Base-by-base conservation (phyloP, 2,113 vertebrate genomes). In the Gavialis gangeticus region DNA sequence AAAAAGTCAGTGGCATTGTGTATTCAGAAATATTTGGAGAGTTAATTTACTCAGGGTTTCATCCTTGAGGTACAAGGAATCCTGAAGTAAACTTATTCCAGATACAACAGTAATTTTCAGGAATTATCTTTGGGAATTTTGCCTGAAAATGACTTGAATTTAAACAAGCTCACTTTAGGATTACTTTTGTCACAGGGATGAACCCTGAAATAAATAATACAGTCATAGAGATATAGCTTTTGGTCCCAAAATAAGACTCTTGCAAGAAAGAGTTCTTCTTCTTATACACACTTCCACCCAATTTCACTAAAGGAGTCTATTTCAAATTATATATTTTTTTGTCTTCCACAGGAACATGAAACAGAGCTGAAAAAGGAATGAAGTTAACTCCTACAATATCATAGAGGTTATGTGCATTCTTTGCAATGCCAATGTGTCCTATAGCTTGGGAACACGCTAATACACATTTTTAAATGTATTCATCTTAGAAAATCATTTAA, bases 51-150 rank as follows among this genome's bases (percentile, higher is more conserved):
- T 22, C 83, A 82, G 22, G 85, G 21, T 94, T 94, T 87, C 59
- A 85, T 86, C 78, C 83, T 88, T 89, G 75, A 96, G 91, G 78
- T 94, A 82, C 75, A 88, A 84, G 84, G 82, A 94, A 95, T 94
- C 78, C 93, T 60, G 11, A 82, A 78, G 75, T 88, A 60, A 95
- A 21, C 5, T 25, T 84, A 60, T 83, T 77, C 37, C 92, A 89
- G 67, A 60, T 28, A 89, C 64, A 59, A 28, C 73, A 34, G 16
- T 69, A 28, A 86, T 92, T 91, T 92, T 84, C 30, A 82, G 69
- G 21, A 4, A 91, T 87, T 84, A 88, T 79, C 92, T 92, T 46
- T 9, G 46, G 46, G 46, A 46, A 46, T 46, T 46, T 46, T 46
- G 46, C 46, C 46, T 46, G 46, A 46, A 46, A 46, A 46, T 46